phyloP scores from a whole-genome alignment of 2,113 vertebrate genomes.

The Sinocyclocheilus rhinocerous region DNA sequence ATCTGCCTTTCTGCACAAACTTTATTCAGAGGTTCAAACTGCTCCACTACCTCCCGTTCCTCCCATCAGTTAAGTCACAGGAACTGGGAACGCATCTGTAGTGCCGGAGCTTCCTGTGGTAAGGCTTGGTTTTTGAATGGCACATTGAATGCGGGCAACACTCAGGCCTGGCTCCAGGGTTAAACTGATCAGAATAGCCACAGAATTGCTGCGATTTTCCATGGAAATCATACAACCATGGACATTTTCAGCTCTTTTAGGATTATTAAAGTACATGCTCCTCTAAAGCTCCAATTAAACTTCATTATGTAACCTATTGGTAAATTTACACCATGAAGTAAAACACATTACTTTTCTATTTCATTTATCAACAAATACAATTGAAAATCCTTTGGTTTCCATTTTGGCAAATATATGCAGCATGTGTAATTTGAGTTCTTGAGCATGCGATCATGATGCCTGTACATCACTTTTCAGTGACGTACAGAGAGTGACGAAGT shows the following conservation, averaged over 20 bases:
- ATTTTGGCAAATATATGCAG: background rate
- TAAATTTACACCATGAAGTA: background rate
- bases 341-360: background rate
- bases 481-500: background rate
- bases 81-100: slow-evolving; percentile 30
- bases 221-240: background rate
- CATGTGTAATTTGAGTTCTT: background rate
- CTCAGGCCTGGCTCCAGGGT: background rate
- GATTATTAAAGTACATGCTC: background rate
- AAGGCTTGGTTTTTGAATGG: background rate
- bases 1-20: slow-evolving; percentile 68
- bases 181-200: background rate
- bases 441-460: background rate
- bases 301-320: background rate
- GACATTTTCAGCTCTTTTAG: background rate
- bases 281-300: background rate
- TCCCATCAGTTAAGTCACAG: slow-evolving; percentile 65
- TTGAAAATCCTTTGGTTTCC: background rate
- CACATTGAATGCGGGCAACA: background rate
- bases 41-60: slow-evolving; percentile 73
- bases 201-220: background rate
- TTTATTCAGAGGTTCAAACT: slow-evolving; percentile 62
- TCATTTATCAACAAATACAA: background rate
- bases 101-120: background rate
- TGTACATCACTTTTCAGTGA: background rate